Evolutionary conservation across 2,113 vertebrate species (phyloP), one percentile per base, ranked within the genome.

Genomic region (Apeltes quadracus): DNA sequence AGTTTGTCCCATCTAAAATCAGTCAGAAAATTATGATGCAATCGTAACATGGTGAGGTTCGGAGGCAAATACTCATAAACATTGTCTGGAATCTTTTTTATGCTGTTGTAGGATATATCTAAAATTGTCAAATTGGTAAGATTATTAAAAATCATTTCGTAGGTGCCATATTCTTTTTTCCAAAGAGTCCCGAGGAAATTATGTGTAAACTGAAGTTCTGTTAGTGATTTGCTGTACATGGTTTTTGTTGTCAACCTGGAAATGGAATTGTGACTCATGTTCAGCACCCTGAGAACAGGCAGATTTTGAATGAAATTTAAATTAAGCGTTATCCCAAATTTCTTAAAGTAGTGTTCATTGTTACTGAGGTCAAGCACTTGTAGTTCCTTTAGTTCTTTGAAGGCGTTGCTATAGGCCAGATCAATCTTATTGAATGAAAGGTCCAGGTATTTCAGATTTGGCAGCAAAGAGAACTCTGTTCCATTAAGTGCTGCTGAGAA

Each of bases 321-420:
- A 50, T 92, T 94, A 54, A 88, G 87, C 0, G 93, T 95, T 46
- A 96, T 81, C 0, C 92, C 93, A 53, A 76, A 82, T 4, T 94
- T 85, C 32, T n/a, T 16, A 81, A 96, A 97, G 71, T 95, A 95
- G 61, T 96, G 93, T 0, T 72, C 0, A 32, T 97, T 96, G 76
- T 90, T 55, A 81, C 94, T 95, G 14, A 95, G 79, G 79, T 95
- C 93, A 2, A 96, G 75, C 3, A 93, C 84, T 78, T 94, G 48
- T 2, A 94, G 77, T 58, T 85, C 79, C 76, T 86, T 25, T n/a
- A 89, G 32, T 50, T 93, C 88, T 18, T 77, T 69, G 78, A 95
- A 94, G 32, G 90, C 84, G n/a, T 86, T 41, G 41, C 79, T 69
- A 22, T 87, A 90, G 44, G 80, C 92, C 72, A 93, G 87, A 79